Conservation (phyloP, 2,888 invertebrate genomes). For the Cinara cedri region DNA sequence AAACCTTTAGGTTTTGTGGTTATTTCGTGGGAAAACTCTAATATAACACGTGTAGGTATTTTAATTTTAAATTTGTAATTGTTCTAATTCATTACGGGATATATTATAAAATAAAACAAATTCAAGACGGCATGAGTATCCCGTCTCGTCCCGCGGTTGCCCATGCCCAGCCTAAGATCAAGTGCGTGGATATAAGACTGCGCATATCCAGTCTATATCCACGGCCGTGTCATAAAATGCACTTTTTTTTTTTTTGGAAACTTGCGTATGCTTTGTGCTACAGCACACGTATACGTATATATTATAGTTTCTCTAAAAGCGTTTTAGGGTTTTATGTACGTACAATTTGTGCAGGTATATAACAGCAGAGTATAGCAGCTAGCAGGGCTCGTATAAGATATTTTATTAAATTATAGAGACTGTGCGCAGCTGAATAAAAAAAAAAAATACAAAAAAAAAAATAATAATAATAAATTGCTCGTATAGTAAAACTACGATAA, state of each 20-base stretch:
- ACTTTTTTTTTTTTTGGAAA: not conserved
- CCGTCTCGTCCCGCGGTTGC: too few relatives aligned
- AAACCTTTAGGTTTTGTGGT: too few relatives aligned
- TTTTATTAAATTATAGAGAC: constrained; percentile 39
- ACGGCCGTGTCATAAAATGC: constrained; percentile 31
- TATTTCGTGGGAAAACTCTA: too few relatives aligned
- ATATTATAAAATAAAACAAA: too few relatives aligned
- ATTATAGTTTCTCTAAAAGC: constrained; percentile 38
- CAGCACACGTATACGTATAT: not conserved
- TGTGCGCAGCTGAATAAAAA: not conserved
- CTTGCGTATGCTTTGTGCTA: constrained; percentile 14
- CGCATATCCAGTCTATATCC: too few relatives aligned
- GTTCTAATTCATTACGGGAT: too few relatives aligned
- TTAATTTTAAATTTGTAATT: too few relatives aligned
- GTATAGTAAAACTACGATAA: constrained; percentile 27
- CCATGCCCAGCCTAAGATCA: too few relatives aligned
- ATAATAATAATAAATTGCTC: not conserved
- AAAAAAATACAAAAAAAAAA: not conserved
- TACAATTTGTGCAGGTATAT: not conserved
- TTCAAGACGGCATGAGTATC: too few relatives aligned
- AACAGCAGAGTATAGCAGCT: not conserved
- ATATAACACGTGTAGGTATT: too few relatives aligned
- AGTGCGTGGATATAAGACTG: too few relatives aligned
- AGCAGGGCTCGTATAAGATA: not conserved
- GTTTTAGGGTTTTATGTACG: constrained; percentile 33